Evolutionary conservation across 2,888 invertebrate genomes (phyloP), one percentile per base, ranked within the genome.

Genomic region (Heliconius ismenius): DNA sequence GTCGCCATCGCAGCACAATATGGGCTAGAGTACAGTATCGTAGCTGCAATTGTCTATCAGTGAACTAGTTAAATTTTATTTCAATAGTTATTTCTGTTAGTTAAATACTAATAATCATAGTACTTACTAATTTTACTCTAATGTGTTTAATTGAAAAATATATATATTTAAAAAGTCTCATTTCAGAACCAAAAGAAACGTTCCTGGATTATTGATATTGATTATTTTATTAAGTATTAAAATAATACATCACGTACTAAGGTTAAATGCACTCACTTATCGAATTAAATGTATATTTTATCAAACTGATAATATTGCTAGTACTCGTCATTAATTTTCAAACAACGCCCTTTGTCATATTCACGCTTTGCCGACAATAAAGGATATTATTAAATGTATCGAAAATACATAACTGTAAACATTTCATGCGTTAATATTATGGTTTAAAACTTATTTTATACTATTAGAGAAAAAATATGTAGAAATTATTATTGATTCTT

Each of bases 1-100:
- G 81, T 74, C 76, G 64, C 73, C 69, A 39, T 76, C 65, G 58
- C 72, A 64, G 73, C 69, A 75, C 75, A 58, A 75, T 77, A 74
- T 77, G 65, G 75, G 21, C 74, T 74, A 69, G 39, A 39, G 54
- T 60, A 32, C 21, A 32, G 68, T 62, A 18, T 62, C 15, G 26
- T 62, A 62, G 62, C 4, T 39, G 21, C 43, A 24, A 32, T 67
- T 74, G 9, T 39, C 24, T 32, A 58, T 67, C 24, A 54, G 24
- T n/a, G 24, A 67, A 43, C 65, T n/a, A 64, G n/a, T 63, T 64
- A 4, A 64, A 64, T 6, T 10, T 64, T 21, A 18, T 7, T 28
- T 32, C 9, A 64, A 10, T n/a, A n/a, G n/a, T n/a, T n/a, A n/a
- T n/a, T n/a, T 21, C 32, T 32, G 24, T 39, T 65, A 24, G 24